phyloP scores from a whole-genome alignment of 2,888 invertebrate species.

The Caenorhabditis virilis region DNA sequence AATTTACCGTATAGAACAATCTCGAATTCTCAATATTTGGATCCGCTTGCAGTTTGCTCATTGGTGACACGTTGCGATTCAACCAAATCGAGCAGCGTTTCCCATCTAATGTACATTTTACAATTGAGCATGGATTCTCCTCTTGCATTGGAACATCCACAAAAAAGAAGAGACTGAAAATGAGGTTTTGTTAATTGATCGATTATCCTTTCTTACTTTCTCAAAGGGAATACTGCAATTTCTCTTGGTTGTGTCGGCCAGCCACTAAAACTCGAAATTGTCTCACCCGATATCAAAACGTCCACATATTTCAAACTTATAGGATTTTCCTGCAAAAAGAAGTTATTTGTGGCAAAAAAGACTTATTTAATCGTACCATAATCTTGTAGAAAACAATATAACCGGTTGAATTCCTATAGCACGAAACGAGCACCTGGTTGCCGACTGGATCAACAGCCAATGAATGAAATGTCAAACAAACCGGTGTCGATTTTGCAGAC shows the following conservation, averaged over 20 bases:
- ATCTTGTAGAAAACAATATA: background rate
- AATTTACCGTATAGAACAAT: constrained; percentile 10
- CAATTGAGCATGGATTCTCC: background rate
- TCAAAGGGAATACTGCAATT: constrained; percentile 5
- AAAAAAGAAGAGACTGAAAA: constrained; percentile 8
- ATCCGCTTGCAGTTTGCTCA: constrained; percentile 3
- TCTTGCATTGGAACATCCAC: constrained; percentile 5
- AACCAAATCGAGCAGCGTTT: constrained; percentile 8
- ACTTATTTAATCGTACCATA: too few relatives aligned
- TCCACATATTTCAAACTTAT: constrained; percentile 3
- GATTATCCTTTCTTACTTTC: background rate
- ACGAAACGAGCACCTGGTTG: constrained; percentile 5
- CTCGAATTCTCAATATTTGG: constrained; percentile 1
- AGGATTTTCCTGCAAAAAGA: background rate
- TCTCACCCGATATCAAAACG: constrained; percentile 1
- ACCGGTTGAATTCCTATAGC: constrained; percentile 1
- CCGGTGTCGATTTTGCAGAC: background rate
- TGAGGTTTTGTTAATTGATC: background rate
- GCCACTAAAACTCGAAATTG: background rate
- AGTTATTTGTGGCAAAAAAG: too few relatives aligned
- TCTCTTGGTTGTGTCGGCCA: constrained; percentile 4
- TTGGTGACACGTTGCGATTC: background rate
- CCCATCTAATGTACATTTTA: constrained; percentile 5
- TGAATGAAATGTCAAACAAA: constrained; percentile 1
- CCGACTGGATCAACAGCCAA: constrained; percentile 9